A percentile compares a stretch with the other conserved stretches of the same genome.
These are phyloP conservation scores for Pachypsylla venusta DNA, from an alignment of 1,140 invertebrate species.

Conservation along the genomic window DNA sequence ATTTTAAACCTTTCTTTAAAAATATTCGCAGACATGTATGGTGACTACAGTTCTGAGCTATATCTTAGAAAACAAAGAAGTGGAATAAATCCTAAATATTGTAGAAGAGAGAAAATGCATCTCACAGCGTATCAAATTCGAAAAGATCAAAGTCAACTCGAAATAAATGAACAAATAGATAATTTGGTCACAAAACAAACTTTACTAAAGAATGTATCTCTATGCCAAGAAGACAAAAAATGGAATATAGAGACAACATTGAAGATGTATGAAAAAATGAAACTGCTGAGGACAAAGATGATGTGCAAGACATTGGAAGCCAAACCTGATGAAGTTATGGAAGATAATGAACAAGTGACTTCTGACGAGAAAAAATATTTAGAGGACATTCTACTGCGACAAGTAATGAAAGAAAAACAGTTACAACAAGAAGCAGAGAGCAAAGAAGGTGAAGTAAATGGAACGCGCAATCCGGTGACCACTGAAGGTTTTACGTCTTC, in stretches of 20 bases:
- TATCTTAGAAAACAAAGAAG: not conserved
- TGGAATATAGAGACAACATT: not conserved
- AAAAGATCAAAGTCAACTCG: not conserved
- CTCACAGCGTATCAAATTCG: not conserved
- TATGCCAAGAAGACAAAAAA: not conserved
- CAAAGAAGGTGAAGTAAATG: no score
- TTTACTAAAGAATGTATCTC: not conserved
- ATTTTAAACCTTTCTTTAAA: not conserved
- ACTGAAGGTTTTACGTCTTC: no score
- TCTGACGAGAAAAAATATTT: not conserved
- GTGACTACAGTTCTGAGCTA: not conserved
- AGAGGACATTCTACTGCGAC: not conserved
- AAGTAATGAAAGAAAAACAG: no score
- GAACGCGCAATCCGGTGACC: no score
- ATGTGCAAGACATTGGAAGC: not conserved
- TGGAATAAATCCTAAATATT: not conserved
- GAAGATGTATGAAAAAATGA: not conserved
- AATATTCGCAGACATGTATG: not conserved
- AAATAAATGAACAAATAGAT: no score
- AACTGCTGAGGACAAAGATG: not conserved
- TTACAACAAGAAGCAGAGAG: no score
- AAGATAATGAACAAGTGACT: not conserved
- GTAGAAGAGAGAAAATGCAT: not conserved
- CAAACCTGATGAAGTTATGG: not conserved
- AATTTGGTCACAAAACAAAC: no score